These are phyloP conservation scores for Philopotamus ludificatus DNA, from an alignment of 1,140 invertebrate species.

Conservation along the genomic window DNA sequence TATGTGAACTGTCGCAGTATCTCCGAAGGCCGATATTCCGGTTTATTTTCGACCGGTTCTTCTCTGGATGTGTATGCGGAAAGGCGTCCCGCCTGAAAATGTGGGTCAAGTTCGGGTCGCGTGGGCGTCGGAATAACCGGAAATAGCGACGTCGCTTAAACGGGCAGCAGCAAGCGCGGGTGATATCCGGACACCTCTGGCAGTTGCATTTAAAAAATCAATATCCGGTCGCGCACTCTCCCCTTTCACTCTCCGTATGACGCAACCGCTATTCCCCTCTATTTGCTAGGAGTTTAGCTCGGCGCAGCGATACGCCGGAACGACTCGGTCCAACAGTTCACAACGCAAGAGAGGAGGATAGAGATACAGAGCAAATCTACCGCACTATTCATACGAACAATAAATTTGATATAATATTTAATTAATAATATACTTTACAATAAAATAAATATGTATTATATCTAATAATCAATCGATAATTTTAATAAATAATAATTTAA, in stretches of 20 bases:
- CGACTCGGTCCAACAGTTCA: background rate
- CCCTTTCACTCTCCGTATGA: background rate
- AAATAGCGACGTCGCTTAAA: constrained; percentile 37
- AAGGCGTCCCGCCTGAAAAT: background rate
- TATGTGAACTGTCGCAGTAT: no score
- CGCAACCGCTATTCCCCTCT: background rate
- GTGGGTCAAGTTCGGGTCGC: constrained; percentile 21
- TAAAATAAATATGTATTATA: no score
- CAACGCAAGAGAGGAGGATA: no score
- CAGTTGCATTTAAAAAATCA: constrained; percentile 41
- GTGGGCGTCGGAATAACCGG: constrained; percentile 41
- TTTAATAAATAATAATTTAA: no score
- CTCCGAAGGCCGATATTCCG: background rate
- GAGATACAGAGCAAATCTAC: background rate
- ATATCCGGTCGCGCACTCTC: constrained; percentile 36
- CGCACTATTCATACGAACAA: background rate
- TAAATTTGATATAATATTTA: no score
- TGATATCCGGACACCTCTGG: constrained; percentile 10
- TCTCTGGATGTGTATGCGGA: constrained; percentile 4
- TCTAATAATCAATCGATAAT: no score
- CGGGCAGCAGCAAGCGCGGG: constrained; percentile 30
- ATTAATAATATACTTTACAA: no score
- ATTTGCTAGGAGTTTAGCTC: background rate
- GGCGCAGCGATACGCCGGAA: background rate
- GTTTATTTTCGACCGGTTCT: background rate